Base-by-base conservation (phyloP, 2,888 invertebrate genomes). In the Thecocarcelia acutangulata region DNA sequence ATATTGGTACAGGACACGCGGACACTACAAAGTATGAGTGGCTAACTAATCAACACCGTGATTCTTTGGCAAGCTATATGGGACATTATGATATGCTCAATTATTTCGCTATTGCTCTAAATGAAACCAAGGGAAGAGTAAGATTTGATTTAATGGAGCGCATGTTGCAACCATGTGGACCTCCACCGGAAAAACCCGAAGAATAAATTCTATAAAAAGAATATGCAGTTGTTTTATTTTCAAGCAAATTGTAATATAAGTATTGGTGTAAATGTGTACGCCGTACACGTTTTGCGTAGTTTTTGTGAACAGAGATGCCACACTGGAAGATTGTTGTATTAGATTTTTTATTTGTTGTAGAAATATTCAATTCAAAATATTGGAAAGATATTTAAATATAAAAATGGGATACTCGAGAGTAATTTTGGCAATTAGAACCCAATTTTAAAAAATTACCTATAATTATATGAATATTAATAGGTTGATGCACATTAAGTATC, bases 91-190 rank as follows among this genome's bases (percentile, higher is more conserved):
- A 99, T 89, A 92, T 99, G 87, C 91, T 98, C 0, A 98, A 97
- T 88, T 97, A 96, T 87, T 97, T 99, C 89, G 96, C 98, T 0
- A 95, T 99, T 15, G 96, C 96, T 6, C 99, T 99, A 91, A 99
- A 99, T 89, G 99, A 99, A 91, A 95, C 98, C 0, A 98, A 98
- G 89, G 98, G 99, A 0, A 92, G 99, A 66, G 96, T 99, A 0
- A 94, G 96, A 80, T 99, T 99, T 89, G 97, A 98, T 90, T 92
- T 99, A 46, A 97, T 99, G 96, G 98, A 99, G 89, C 96, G 96
- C 90, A 99, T 99, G 98, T 91, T 99, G 12, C 98, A 99, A 88
- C 99, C 99, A 0, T 98, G 98, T 91, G 99, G 99, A 13, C 98
- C 99, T 50, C 99, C 99, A 2, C 98, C 98, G 69, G 98, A 99